A percentile compares a stretch with the other conserved stretches of the same genome.
Evolutionary conservation across 2,113 vertebrate genomes (phyloP).

Genomic region (Psilopogon haemacephalus): DNA sequence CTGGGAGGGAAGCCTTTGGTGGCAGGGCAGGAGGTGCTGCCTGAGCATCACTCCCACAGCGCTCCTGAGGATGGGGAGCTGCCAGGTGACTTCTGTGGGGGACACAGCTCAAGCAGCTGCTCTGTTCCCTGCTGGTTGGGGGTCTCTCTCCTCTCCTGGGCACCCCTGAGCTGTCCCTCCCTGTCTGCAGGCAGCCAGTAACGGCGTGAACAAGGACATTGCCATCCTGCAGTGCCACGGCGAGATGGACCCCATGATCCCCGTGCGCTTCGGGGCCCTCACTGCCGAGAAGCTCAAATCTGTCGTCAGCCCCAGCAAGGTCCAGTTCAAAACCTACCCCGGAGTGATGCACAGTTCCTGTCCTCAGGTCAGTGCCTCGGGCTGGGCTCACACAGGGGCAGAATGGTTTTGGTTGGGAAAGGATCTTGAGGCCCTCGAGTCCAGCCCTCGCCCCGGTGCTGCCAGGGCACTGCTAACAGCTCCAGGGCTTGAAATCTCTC

Average conservation of each 20-base stretch:
- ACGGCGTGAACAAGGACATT: constrained; percentile 84
- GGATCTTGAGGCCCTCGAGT: background rate
- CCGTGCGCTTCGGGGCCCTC: constrained; percentile 85
- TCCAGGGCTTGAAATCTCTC: background rate
- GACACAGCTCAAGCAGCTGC: accelerated
- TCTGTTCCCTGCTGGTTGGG: accelerated
- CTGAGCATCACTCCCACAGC: background rate
- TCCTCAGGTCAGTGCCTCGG: constrained; percentile 80
- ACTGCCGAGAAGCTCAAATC: constrained; percentile 90
- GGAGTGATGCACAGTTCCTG: constrained; percentile 90
- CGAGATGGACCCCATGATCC: constrained; percentile 91
- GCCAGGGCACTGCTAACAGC: background rate
- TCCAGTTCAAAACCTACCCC: constrained; percentile 90
- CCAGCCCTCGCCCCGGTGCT: background rate
- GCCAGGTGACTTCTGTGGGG: background rate
- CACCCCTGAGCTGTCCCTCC: background rate
- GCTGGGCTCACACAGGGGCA: accelerated
- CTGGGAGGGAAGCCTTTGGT: background rate
- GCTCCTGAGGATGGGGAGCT: background rate
- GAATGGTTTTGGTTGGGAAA: background rate
- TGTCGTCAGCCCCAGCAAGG: constrained; percentile 83
- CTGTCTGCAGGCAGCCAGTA: constrained; percentile 81
- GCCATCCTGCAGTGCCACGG: constrained; percentile 97
- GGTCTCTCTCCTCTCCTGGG: background rate
- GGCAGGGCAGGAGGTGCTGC: background rate